Evolutionary conservation across 2,797 vertebrate species (phyloP), one percentile per base, ranked within the genome.

Genomic region (Psittacula derbiana): DNA sequence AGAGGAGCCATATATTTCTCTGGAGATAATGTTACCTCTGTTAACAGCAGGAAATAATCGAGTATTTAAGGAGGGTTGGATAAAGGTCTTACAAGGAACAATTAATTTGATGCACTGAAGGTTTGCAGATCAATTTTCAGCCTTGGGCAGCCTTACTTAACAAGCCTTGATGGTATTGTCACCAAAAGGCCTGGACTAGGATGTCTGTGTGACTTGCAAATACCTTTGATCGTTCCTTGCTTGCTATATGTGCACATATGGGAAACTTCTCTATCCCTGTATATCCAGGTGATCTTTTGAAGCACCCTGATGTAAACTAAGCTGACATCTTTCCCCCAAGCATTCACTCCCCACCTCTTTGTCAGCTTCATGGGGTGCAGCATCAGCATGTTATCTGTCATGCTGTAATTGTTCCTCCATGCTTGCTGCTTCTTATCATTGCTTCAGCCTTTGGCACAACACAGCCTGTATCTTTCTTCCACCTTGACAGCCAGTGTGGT

Each of bases 211-310:
- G 33, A 24, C 52, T 58, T 66, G 43, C 70, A 91, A 52, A 43
- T 52, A 15, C 28, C 44, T 44, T 38, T 52, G 27, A n/a, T 36
- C 8, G 2, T 11, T 41, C 36, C 62, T 27, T 36, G 5, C 20
- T 50, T 11, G 18, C 36, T 27, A 0, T 23, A 1, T 3, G 10
- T 47, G 62, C 33, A 1, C 25, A 23, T 1, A 17, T 6, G 12
- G 38, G 53, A 60, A 40, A 10, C 8, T 47, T 6, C 31, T 61
- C 44, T n/a, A 10, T 4, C 61, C 0, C 60, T n/a, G 1, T 14
- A 21, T 44, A 11, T 25, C 40, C 44, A 27, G 52, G 53, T 31
- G 76, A 40, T 40, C 27, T 70, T 19, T 17, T 17, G 72, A 73
- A 66, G 30, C 8, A 15, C n/a, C 3, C 4, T 6, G 55, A 23